Evolutionary conservation across 1,140 invertebrate genomes (phyloP).

Genomic region (Mercenaria mercenaria): DNA sequence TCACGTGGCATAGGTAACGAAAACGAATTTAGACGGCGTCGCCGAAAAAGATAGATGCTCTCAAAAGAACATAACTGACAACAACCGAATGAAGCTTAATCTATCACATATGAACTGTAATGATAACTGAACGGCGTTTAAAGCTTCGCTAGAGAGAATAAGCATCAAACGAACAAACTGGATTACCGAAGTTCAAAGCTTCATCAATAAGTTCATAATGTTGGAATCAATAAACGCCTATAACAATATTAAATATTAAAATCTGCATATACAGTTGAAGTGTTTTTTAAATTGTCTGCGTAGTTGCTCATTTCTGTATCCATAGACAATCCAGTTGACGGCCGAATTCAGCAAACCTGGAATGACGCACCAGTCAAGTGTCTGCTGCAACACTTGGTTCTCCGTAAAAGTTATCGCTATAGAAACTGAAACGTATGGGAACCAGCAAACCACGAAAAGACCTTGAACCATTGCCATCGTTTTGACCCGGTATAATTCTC

Average conservation of each 20-base stretch:
- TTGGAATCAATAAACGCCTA: too few species aligned
- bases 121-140: too few species aligned
- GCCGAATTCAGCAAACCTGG: constrained; percentile 21
- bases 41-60: too few species aligned
- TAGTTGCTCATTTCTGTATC: constrained; percentile 28
- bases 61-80: too few species aligned
- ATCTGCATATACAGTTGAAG: not conserved
- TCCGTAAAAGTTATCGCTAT: not conserved
- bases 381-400: not conserved
- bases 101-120: too few species aligned
- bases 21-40: too few species aligned
- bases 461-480: constrained; percentile 39
- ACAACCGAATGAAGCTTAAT: too few species aligned
- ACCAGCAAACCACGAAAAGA: constrained; percentile 33
- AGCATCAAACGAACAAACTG: too few species aligned
- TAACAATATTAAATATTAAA: not conserved
- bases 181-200: too few species aligned
- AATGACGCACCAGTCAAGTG: not conserved
- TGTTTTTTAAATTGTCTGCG: not conserved
- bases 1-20: too few species aligned
- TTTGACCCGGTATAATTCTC: constrained; percentile 5
- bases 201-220: too few species aligned
- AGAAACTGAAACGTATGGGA: not conserved
- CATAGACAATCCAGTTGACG: constrained; percentile 24
- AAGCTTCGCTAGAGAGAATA: too few species aligned